phyloP scores from a whole-genome alignment of 2,888 invertebrate species.

The Homarus gammarus region DNA sequence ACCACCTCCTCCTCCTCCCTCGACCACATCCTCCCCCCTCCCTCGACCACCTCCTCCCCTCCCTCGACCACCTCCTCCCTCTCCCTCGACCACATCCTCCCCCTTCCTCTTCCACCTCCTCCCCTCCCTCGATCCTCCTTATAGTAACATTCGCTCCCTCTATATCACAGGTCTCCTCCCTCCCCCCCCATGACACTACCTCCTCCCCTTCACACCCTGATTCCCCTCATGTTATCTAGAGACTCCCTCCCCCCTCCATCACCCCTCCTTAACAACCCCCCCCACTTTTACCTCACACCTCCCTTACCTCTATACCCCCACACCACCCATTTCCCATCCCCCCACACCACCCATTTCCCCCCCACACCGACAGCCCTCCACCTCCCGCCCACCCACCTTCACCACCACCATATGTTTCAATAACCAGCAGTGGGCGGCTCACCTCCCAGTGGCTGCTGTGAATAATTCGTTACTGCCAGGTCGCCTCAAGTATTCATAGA shows the following conservation, averaged over 20 bases:
- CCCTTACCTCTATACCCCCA: neutral
- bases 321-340: too few relatives aligned
- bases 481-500: slow-evolving; percentile 51
- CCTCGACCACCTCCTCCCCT: too few relatives aligned
- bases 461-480: slow-evolving; percentile 54
- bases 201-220: neutral
- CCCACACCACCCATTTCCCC: neutral
- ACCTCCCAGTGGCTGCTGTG: slow-evolving; percentile 2
- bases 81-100: neutral
- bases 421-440: slow-evolving; percentile 17
- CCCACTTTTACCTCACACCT: neutral
- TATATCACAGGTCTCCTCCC: too few relatives aligned
- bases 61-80: too few relatives aligned
- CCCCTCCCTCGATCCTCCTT: too few relatives aligned
- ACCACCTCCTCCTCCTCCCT: neutral
- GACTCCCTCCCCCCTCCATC: neutral
- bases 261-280: neutral
- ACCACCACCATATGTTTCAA: slow-evolving; percentile 45
- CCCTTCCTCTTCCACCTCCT: neutral
- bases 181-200: neutral
- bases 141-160: too few relatives aligned
- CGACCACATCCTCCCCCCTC: too few relatives aligned
- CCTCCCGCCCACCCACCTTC: neutral
- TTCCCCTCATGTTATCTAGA: too few relatives aligned
- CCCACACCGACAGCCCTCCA: neutral